Base-by-base conservation (phyloP, 2,888 invertebrate genomes). In the Ditula angustiorana region DNA sequence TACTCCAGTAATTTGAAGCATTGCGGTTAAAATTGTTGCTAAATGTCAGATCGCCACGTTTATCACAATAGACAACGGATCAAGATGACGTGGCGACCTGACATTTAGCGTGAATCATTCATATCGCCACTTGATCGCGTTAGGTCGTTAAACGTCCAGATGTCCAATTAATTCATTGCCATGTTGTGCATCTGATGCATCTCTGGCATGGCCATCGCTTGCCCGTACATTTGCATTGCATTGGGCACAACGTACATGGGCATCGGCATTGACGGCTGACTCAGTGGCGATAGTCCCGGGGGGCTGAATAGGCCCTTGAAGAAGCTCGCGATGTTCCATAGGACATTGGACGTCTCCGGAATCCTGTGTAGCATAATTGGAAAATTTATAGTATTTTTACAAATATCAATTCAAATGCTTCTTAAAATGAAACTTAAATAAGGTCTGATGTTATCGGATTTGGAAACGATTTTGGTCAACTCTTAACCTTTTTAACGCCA, bases 301-400 rank as follows among this genome's bases (percentile, higher is more conserved):
- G 89, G 71, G 79, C 91, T 90, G 83, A 92, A 88, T 79, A 92
- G 81, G 87, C 84, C 72, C 88, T 84, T 90, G 92, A 90, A 86
- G 92, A 88, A 88, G 87, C 88, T 86, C 88, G 92, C 88, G 92
- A 92, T 80, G 86, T 86, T 86, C 92, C 91, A 88, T 92, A 93
- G 79, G 81, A 93, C 88, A 93, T 93, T 87, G 93, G 91, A 84
- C 90, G 93, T 87, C 91, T 87, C 90, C 87, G 93, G 88, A 82
- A 88, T 82, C 93, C 93, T 93, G 90, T 70, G 76, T 76, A 84
- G 82, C 82, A 87, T 76, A 85, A 83, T 70, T 73, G 71, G 67
- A 71, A 71, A 60, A 61, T 60, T 56, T 33, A 61, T 50, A 62
- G 58, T 67, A 71, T 72, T 53, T 72, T 67, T 78, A 78, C 71